Base-by-base conservation (phyloP, 2,113 vertebrate species). In the Actenoides hombroni region DNA sequence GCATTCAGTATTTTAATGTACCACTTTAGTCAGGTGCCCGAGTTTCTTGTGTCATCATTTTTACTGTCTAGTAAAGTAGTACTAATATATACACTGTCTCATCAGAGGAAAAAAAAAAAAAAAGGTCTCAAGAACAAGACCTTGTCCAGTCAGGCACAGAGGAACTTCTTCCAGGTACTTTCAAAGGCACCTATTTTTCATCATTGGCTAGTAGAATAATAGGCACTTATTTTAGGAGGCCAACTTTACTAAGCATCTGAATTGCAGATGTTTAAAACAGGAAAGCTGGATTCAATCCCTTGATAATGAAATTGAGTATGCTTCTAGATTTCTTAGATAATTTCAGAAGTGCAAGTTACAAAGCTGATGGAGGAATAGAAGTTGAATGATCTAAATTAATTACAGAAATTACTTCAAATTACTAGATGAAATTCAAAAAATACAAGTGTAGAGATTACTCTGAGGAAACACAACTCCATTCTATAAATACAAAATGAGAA, bases 361-460 rank as follows among this genome's bases (percentile, higher is more conserved):
- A 81, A 79, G 26, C 61, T 64, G 16, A 76, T 85, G 39, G 29
- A 80, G 73, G 54, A 91, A 59, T 48, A 91, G 48, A 95, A 91
- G 18, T 23, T 88, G 65, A 95, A 82, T 78, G 4, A 75, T 92
- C 33, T 73, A 91, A 95, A 91, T 91, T 89, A 95, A 92, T 95
- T 90, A 88, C 33, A 57, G 63, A 95, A 88, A 76, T 83, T 64
- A 90, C 49, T 94, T 93, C 33, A 87, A 76, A 75, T 82, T 48
- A 39, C 29, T 74, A 68, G 35, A 35, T 68, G 17, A 51, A 84
- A 78, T 33, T 59, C 28, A 42, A 24, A 54, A 92, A 78, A 88
- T 59, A 42, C 23, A 90, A 93, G 61, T 44, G 29, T 53, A 68
- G 26, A 37, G 57, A 91, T 82, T 85, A 35, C n/a, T 84, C 81